A percentile compares a stretch with the other conserved stretches of the same genome.
Conservation (phyloP, 2,797 vertebrate genomes). For the Microhierax caerulescens region DNA sequence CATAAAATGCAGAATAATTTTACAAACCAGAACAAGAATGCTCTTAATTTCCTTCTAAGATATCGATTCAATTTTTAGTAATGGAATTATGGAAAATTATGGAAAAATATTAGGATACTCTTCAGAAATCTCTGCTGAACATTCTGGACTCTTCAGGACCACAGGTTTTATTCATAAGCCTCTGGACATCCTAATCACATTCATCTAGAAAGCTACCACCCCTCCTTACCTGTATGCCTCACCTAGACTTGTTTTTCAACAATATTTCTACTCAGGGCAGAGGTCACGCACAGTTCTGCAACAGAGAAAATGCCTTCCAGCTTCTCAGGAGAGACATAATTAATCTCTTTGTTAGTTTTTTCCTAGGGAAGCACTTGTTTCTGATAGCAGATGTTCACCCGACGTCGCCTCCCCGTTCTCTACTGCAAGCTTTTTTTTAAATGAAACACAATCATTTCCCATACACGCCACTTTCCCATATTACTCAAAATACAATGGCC, state of each 20-base stretch:
- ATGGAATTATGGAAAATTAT: neutral
- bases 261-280: neutral
- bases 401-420: rapidly evolving
- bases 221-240: neutral
- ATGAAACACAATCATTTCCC: neutral
- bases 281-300: neutral
- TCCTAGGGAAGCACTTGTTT: neutral
- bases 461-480: neutral
- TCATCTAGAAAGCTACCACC: neutral
- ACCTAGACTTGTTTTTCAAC: neutral
- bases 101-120: neutral
- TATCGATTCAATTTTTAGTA: neutral
- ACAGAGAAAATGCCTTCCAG: neutral
- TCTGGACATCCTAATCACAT: neutral
- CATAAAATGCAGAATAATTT: neutral
- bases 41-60: neutral
- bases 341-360: neutral
- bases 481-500: neutral
- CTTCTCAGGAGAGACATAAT: neutral
- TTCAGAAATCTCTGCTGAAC: neutral
- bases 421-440: neutral
- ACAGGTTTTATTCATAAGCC: neutral
- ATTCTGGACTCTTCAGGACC: neutral
- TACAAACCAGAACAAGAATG: neutral
- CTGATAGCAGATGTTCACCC: neutral